Evolutionary conservation across 2,888 invertebrate genomes (phyloP).

Genomic region (Dilophus febrilis): DNA sequence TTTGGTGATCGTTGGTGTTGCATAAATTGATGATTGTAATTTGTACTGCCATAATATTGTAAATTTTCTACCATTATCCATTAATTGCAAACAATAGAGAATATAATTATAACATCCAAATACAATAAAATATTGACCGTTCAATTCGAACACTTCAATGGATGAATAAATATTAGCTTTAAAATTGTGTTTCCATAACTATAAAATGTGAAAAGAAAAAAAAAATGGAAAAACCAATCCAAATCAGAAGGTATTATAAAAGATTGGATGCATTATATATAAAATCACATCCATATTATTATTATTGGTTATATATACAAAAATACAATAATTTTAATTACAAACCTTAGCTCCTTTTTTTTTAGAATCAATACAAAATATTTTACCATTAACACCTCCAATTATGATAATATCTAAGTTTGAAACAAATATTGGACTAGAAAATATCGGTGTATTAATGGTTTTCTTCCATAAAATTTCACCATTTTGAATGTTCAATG

Average conservation of each 20-base stretch:
- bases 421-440: slow-evolving; percentile 28
- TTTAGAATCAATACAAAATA: slow-evolving; percentile 34
- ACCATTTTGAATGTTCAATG: slow-evolving; percentile 31
- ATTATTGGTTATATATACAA: too few species aligned
- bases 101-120: slow-evolving; percentile 58
- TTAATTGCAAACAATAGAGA: slow-evolving; percentile 44
- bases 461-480: slow-evolving; percentile 32
- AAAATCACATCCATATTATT: too few species aligned
- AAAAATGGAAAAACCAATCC: too few species aligned
- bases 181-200: slow-evolving; percentile 34
- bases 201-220: too few species aligned
- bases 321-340: too few species aligned
- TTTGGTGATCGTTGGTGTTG: slow-evolving; percentile 57
- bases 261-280: too few species aligned
- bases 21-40: slow-evolving; percentile 43
- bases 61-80: slow-evolving; percentile 22
- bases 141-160: slow-evolving; percentile 31
- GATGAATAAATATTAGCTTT: slow-evolving; percentile 59
- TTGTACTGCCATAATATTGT: slow-evolving; percentile 37
- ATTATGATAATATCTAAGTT: slow-evolving; percentile 15
- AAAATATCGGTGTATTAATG: slow-evolving; percentile 39
- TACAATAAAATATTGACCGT: slow-evolving; percentile 32
- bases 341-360: too few species aligned
- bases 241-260: too few species aligned
- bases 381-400: slow-evolving; percentile 31